Percentiles rank a stretch among this genome's conserved stretches.
Conservation (phyloP, 1,140 invertebrate genomes). For the Acyrthosiphon pisum region DNA sequence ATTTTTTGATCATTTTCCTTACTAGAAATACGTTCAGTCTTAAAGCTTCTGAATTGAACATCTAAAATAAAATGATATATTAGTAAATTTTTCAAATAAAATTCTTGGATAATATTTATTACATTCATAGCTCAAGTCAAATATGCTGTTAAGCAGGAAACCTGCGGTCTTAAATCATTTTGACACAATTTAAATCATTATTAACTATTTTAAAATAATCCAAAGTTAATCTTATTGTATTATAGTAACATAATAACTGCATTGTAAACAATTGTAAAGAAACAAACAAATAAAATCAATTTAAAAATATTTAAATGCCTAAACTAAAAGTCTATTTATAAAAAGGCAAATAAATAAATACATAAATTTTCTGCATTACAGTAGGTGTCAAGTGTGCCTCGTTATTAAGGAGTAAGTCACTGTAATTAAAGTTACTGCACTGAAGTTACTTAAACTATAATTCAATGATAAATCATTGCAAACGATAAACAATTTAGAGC, state of each 20-base stretch:
- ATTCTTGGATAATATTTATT: neutral
- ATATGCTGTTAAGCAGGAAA: neutral
- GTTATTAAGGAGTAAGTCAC: too few species aligned
- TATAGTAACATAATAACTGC: neutral
- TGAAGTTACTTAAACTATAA: too few species aligned
- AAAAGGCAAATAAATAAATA: too few species aligned
- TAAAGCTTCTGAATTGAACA: slow-evolving; percentile 55
- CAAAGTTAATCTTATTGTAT: neutral
- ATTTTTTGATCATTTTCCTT: slow-evolving; percentile 33
- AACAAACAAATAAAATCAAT: neutral
- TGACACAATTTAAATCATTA: neutral
- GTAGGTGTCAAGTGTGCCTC: too few species aligned
- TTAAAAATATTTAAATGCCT: too few species aligned
- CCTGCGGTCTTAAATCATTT: too few species aligned
- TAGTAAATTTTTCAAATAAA: neutral
- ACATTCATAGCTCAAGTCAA: neutral
- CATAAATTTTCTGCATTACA: too few species aligned
- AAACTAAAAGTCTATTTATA: too few species aligned
- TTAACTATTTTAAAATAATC: neutral
- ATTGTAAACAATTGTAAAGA: neutral
- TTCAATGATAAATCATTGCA: too few species aligned
- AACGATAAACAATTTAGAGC: too few species aligned
- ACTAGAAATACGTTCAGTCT: slow-evolving; percentile 54
- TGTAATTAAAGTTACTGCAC: too few species aligned
- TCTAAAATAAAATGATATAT: slow-evolving; percentile 16